A percentile compares a stretch with the other conserved stretches of the same genome.
These are phyloP conservation scores for Chesias legatella DNA, from an alignment of 2,888 invertebrate species.

Conservation along the genomic window DNA sequence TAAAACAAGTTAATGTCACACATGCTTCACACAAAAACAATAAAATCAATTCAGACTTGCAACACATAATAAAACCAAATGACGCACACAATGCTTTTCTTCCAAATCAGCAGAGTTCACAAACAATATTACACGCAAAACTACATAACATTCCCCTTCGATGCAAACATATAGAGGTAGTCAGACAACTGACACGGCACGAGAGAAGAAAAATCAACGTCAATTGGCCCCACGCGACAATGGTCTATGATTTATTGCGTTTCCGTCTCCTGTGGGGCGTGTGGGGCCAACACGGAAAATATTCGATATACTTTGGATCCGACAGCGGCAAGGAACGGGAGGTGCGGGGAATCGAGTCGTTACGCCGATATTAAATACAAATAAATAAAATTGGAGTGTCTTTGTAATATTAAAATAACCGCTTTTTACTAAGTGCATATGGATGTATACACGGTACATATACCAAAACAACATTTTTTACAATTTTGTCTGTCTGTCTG, in stretches of 20 bases:
- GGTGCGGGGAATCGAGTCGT: too few species aligned
- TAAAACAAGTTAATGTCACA: too few species aligned
- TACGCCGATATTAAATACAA: too few species aligned
- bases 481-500: too few species aligned
- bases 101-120: constrained; percentile 20
- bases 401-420: too few species aligned
- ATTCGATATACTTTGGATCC: constrained; percentile 23
- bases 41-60: not conserved
- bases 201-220: constrained; percentile 58
- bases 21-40: too few species aligned
- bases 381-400: too few species aligned
- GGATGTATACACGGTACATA: too few species aligned
- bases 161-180: constrained; percentile 29
- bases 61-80: constrained; percentile 1
- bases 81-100: constrained; percentile 15
- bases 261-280: constrained; percentile 48
- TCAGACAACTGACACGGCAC: constrained; percentile 28
- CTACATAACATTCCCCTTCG: constrained; percentile 16
- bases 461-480: too few species aligned
- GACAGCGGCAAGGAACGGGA: too few species aligned
- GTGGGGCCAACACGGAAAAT: constrained; percentile 39
- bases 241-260: constrained; percentile 66
- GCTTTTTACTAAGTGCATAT: too few species aligned
- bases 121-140: constrained; percentile 20
- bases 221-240: constrained; percentile 62